A percentile compares a stretch with the other conserved stretches of the same genome.
Conservation (phyloP, 2,113 vertebrate genomes). For the Isichthys henryi region DNA sequence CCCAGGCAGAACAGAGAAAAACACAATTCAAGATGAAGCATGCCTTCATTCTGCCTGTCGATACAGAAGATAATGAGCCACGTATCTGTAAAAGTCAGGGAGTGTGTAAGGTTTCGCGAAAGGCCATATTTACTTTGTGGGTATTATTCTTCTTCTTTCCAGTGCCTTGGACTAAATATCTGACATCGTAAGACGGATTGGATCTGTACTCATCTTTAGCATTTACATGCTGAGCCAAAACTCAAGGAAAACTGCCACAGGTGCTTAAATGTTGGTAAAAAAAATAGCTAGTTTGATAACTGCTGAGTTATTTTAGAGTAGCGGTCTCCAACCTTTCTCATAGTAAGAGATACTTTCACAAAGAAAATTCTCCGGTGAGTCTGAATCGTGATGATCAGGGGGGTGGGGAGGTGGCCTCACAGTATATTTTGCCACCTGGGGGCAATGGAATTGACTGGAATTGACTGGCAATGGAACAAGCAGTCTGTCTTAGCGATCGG, state of each 20-base stretch:
- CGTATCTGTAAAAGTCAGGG: not conserved
- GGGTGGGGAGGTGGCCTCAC: not conserved
- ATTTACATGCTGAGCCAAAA: not conserved
- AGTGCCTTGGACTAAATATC: not conserved
- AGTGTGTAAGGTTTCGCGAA: not conserved
- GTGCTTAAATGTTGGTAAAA: not conserved
- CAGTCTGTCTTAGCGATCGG: not conserved
- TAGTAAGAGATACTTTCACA: not conserved
- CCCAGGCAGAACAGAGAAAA: not conserved
- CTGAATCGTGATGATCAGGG: not conserved
- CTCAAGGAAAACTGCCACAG: not conserved
- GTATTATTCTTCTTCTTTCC: not conserved
- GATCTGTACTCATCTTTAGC: not conserved
- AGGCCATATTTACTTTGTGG: not conserved
- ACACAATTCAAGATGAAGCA: not conserved
- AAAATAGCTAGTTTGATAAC: not conserved
- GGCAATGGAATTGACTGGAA: not conserved
- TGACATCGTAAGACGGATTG: not conserved
- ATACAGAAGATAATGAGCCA: not conserved
- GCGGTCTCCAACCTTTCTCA: not conserved
- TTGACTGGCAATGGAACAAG: too few species aligned
- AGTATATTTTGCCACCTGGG: not conserved
- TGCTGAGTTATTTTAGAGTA: not conserved
- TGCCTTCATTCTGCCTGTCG: not conserved
- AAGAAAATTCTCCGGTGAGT: not conserved